Percentiles rank a stretch among this genome's conserved stretches.
Evolutionary conservation across 2,888 invertebrate species (phyloP).

Genomic region (Chorisops tibialis): DNA sequence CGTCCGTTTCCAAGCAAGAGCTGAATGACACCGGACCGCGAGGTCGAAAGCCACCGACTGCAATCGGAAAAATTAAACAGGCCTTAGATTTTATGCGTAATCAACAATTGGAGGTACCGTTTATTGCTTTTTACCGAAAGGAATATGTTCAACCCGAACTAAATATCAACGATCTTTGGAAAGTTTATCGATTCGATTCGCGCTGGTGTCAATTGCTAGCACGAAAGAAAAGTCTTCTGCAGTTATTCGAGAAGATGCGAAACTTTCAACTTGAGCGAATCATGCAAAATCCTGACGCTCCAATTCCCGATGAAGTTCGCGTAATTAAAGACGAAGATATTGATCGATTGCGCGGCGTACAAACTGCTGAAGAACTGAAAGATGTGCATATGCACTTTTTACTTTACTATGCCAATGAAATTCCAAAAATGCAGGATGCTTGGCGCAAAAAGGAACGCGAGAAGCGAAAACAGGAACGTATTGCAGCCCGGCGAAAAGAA

Average conservation of each 20-base stretch:
- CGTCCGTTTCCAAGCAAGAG: constrained; percentile 73
- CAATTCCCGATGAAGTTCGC: constrained; percentile 77
- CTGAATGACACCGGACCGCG: constrained; percentile 50
- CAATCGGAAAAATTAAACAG: constrained; percentile 87
- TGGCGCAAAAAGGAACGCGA: constrained; percentile 66
- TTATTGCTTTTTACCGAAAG: constrained; percentile 97
- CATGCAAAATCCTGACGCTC: constrained; percentile 77
- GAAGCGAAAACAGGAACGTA: constrained; percentile 57
- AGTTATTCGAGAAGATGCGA: constrained; percentile 87
- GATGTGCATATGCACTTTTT: constrained; percentile 93
- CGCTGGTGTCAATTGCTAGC: constrained; percentile 89
- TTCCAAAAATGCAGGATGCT: constrained; percentile 78
- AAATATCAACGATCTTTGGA: constrained; percentile 94
- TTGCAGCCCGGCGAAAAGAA: constrained; percentile 37
- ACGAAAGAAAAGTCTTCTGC: constrained; percentile 77
- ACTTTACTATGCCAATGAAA: constrained; percentile 83
- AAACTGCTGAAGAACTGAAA: constrained; percentile 85
- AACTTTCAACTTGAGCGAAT: constrained; percentile 81
- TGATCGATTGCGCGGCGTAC: constrained; percentile 69
- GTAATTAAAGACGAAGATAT: constrained; percentile 83
- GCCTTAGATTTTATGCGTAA: constrained; percentile 95
- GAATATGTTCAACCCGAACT: constrained; percentile 95
- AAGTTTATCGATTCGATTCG: constrained; percentile 92
- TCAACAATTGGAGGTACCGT: constrained; percentile 93
- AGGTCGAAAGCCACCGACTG: constrained; percentile 63